Base-by-base conservation (phyloP, 2,113 vertebrate genomes). In the Ascaphus truei region DNA sequence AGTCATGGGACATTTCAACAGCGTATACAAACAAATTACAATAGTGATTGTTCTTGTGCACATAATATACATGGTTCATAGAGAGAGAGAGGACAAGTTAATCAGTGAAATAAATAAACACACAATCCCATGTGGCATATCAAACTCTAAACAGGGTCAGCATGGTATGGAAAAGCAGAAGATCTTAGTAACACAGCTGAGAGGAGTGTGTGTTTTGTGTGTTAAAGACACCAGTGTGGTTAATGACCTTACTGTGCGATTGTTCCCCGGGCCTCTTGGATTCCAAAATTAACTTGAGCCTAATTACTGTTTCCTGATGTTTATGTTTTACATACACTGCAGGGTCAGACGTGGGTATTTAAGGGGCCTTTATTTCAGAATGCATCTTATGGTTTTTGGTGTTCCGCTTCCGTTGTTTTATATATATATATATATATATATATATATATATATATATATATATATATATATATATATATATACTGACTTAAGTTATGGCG, bases 301-400 rank as follows among this genome's bases (percentile, higher is more conserved):
- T 95, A 95, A 98, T 98, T 93, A 88, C 83, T 77, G 92, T 92
- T 89, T 90, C 88, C 83, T 80, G 13, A n/a, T 96, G 93, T 95
- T 98, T 97, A 98, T 82, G 85, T 89, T 90, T 79, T 88, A 80
- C 88, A 85, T 93, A 93, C 78, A 78, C 89, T 86, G 86, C 47
- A 13, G 73, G 90, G 92, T 94, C 92, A 92, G 83, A 91, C 78
- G 7, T 71, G 47, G 25, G 27, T 29, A 52, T 51, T 52, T 52
- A 71, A 61, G 33, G 41, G 27, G 30, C 51, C 56, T 30, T 41
- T 39, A 61, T 30, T 23, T 26, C 12, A 27, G 13, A 20, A 16
- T n/a, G 29, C 29, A 15, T 51, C 48, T 41, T 47, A 22, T 10
- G 8, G 8, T 47, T 22, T 22, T 47, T 47, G n/a, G n/a, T n/a